These are phyloP conservation scores for Microtus agrestis DNA, from an alignment of 2,797 vertebrate genomes.

Conservation along the genomic window DNA sequence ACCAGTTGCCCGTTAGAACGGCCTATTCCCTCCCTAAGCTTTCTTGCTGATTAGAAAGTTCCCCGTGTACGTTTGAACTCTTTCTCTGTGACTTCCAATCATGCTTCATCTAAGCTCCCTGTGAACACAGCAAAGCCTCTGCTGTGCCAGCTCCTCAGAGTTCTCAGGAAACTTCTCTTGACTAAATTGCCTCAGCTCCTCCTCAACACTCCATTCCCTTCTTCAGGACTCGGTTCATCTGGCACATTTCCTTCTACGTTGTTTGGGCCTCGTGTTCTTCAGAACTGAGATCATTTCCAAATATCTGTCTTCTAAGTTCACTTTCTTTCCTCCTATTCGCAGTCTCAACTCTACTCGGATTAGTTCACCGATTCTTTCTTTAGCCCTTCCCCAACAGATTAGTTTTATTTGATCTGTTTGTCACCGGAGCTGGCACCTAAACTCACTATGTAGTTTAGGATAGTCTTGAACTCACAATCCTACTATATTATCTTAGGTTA, in stretches of 20 bases:
- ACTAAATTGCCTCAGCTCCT: slow-evolving; percentile 31
- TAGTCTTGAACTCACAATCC: background rate
- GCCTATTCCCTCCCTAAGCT: background rate
- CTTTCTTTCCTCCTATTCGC: slow-evolving; percentile 50
- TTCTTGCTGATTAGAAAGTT: slow-evolving; percentile 38
- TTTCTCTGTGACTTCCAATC: background rate
- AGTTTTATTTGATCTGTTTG: background rate
- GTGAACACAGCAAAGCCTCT: background rate
- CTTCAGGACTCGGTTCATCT: background rate
- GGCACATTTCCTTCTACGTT: background rate
- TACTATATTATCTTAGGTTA: background rate
- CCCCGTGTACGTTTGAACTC: background rate
- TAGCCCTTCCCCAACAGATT: slow-evolving; percentile 1
- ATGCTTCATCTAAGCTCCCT: background rate
- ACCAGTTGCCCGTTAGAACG: slow-evolving; percentile 13
- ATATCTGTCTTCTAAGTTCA: background rate
- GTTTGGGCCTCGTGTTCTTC: slow-evolving; percentile 34
- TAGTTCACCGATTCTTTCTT: background rate
- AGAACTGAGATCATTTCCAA: slow-evolving; percentile 31
- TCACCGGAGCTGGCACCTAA: background rate
- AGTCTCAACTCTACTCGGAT: slow-evolving; percentile 33
- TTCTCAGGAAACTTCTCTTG: slow-evolving; percentile 31
- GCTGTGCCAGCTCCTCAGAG: background rate
- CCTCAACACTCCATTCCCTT: slow-evolving; percentile 31
- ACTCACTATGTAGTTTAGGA: background rate